phyloP scores from a whole-genome alignment of 2,113 vertebrate species.

The Rhynchomys soricoides region DNA sequence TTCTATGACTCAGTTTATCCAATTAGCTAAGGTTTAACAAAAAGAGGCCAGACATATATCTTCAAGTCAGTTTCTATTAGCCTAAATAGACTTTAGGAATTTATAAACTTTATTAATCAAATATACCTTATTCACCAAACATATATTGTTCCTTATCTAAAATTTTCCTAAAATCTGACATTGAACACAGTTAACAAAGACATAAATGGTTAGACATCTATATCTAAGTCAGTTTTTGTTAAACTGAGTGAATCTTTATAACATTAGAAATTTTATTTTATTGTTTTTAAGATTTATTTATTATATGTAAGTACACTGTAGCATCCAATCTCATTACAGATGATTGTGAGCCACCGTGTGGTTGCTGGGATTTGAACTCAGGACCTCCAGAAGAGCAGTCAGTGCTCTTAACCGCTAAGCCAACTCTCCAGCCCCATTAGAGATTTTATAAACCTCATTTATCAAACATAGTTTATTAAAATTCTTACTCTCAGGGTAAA shows the following conservation, averaged over 20 bases:
- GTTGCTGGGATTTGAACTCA: too few species aligned
- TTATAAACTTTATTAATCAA: not conserved
- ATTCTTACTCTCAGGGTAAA: not conserved
- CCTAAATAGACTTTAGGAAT: not conserved
- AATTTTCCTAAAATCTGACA: not conserved
- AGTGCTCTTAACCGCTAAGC: too few species aligned
- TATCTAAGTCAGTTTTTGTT: not conserved
- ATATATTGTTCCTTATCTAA: not conserved
- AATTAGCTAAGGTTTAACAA: not conserved
- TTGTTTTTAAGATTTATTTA: too few species aligned
- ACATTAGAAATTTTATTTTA: not conserved
- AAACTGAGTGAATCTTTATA: not conserved
- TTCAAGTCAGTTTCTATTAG: not conserved
- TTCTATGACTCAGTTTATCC: not conserved
- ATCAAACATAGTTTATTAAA: not conserved
- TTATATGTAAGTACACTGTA: too few species aligned
- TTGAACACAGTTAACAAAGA: not conserved
- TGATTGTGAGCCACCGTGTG: too few species aligned
- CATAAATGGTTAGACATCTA: not conserved
- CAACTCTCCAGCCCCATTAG: too few species aligned
- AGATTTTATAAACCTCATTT: not conserved
- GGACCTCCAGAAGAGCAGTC: too few species aligned
- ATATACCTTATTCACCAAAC: not conserved
- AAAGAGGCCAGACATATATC: not conserved
- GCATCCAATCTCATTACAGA: too few species aligned